A percentile compares a stretch with the other conserved stretches of the same genome.
Evolutionary conservation across 2,113 vertebrate species (phyloP).

Genomic region (Ursus arctos): DNA sequence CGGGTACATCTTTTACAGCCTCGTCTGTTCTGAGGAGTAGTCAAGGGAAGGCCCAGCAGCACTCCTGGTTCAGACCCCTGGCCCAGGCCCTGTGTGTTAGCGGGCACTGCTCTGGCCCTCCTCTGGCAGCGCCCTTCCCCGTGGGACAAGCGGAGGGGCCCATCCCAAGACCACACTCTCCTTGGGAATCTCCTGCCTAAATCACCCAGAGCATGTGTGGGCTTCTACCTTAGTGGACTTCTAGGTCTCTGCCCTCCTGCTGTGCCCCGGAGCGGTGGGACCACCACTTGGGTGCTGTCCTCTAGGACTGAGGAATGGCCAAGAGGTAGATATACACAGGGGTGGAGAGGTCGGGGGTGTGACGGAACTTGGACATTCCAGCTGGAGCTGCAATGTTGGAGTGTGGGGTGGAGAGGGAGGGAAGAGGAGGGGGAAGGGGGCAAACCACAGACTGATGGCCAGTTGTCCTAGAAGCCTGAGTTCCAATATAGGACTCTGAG

Average conservation of each 20-base stretch:
- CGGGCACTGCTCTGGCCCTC: no score
- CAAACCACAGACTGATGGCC: not conserved
- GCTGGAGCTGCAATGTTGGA: not conserved
- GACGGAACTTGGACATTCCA: not conserved
- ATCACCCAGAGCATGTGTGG: not conserved
- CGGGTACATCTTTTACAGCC: not conserved
- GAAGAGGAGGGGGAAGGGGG: no score
- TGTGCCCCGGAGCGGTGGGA: not conserved
- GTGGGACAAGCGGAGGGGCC: not conserved
- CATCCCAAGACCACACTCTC: not conserved
- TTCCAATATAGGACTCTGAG: not conserved
- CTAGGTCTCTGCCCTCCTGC: not conserved
- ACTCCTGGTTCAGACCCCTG: not conserved
- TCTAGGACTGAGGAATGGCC: not conserved
- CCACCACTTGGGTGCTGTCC: not conserved
- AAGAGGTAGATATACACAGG: no score
- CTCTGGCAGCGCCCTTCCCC: not conserved
- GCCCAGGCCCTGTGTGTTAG: not conserved
- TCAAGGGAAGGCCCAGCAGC: not conserved
- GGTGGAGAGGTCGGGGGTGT: not conserved
- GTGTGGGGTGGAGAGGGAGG: not conserved
- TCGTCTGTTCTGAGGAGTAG: not conserved
- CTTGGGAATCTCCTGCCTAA: not conserved
- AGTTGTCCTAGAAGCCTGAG: not conserved
- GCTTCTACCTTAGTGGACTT: not conserved